Percentiles rank a stretch among this genome's conserved stretches.
phyloP scores from a whole-genome alignment of 2,888 invertebrate genomes.

The Aspidiotus rigidus region DNA sequence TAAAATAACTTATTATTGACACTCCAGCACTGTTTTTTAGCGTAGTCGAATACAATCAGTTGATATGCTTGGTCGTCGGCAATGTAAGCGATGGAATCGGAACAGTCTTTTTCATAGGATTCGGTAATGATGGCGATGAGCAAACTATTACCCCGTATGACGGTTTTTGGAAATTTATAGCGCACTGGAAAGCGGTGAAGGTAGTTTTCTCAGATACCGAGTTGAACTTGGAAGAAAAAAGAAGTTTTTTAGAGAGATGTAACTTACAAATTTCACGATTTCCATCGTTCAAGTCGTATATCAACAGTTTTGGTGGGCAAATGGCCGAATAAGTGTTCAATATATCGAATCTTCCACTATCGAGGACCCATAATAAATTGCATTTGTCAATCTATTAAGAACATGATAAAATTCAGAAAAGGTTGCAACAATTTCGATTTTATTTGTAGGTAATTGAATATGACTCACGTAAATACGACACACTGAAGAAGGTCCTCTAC shows the following conservation, averaged over 20 bases:
- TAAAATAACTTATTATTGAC: conserved; percentile 55
- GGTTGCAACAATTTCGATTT: neutral
- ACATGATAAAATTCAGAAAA: too few relatives aligned
- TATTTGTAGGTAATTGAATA: neutral
- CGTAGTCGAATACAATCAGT: conserved; percentile 56
- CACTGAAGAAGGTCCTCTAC: conserved; percentile 9
- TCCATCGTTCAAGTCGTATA: conserved; percentile 55
- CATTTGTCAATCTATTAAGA: conserved; percentile 53
- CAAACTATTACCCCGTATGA: conserved; percentile 35
- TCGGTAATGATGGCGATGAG: conserved; percentile 54
- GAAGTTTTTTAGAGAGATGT: too few relatives aligned
- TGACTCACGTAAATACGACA: conserved; percentile 12
- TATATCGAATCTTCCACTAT: conserved; percentile 59
- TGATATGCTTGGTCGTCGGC: conserved; percentile 58
- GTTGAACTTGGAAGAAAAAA: too few relatives aligned
- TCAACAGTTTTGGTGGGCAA: conserved; percentile 55
- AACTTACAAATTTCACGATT: too few relatives aligned
- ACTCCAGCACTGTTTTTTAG: conserved; percentile 52
- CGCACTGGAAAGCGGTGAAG: conserved; percentile 35
- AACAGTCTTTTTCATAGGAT: conserved; percentile 45
- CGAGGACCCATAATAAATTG: conserved; percentile 68
- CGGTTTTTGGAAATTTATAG: conserved; percentile 37
- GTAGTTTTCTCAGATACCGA: too few relatives aligned
- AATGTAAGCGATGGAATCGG: conserved; percentile 56
- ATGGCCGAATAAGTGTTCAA: conserved; percentile 47